Conservation (phyloP, 2,113 vertebrate species). For the Morone chrysops region DNA sequence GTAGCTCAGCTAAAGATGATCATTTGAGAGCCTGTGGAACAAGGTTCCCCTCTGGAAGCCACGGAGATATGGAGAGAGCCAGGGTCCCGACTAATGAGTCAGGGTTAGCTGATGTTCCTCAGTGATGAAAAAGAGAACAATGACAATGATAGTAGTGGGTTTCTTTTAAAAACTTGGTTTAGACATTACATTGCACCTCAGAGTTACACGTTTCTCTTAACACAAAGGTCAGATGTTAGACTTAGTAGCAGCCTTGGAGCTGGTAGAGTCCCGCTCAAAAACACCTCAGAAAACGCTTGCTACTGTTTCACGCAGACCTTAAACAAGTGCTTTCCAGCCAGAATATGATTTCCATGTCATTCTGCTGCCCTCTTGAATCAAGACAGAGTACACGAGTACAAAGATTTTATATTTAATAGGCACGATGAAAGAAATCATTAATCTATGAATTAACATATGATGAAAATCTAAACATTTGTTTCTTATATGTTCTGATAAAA, state of each 20-base stretch:
- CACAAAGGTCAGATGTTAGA: slow-evolving; percentile 50
- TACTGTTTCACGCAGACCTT: background rate
- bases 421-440: slow-evolving; percentile 55
- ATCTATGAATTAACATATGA: slow-evolving; percentile 58
- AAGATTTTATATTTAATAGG: slow-evolving; percentile 45
- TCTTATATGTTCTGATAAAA: slow-evolving; percentile 59
- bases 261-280: slow-evolving; percentile 17
- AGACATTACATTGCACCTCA: slow-evolving; percentile 33
- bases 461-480: slow-evolving; percentile 61
- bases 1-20: slow-evolving; percentile 83
- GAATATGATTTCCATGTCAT: slow-evolving; percentile 10
- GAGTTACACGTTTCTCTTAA: slow-evolving; percentile 13
- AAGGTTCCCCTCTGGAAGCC: slow-evolving; percentile 67
- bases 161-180: background rate
- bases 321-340: slow-evolving; percentile 4
- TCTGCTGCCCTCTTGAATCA: slow-evolving; percentile 31
- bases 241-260: slow-evolving; percentile 5
- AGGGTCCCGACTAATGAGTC: slow-evolving; percentile 71
- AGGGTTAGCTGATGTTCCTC: slow-evolving; percentile 60
- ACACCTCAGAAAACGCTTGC: background rate
- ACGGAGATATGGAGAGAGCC: slow-evolving; percentile 36
- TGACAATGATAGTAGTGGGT: slow-evolving; percentile 12
- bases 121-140: slow-evolving; percentile 59
- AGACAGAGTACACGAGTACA: slow-evolving; percentile 12
- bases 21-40: slow-evolving; percentile 80